phyloP scores from a whole-genome alignment of 2,888 invertebrate species.

The Torymus texanus region DNA sequence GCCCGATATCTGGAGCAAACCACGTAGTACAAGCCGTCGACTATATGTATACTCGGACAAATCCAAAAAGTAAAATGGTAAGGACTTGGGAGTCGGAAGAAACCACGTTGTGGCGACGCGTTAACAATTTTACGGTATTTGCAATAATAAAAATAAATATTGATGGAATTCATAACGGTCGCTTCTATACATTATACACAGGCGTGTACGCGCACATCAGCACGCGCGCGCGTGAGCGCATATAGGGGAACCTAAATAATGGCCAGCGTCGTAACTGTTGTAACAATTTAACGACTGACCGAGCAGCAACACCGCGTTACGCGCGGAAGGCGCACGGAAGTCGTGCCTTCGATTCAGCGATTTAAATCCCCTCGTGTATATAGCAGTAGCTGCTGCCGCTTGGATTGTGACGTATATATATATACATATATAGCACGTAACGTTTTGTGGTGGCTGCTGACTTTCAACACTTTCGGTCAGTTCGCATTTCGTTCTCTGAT shows the following conservation, averaged over 20 bases:
- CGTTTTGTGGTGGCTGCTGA: constrained; percentile 1
- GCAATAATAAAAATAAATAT: constrained; percentile 30
- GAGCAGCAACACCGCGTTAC: constrained; percentile 39
- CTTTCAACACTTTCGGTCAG: constrained; percentile 7
- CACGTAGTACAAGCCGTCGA: no score
- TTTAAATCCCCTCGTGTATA: constrained; percentile 48
- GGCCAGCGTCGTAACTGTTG: constrained; percentile 46
- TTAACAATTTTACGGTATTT: constrained; percentile 20
- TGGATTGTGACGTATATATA: constrained; percentile 8
- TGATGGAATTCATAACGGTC: constrained; percentile 24
- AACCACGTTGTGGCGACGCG: no score
- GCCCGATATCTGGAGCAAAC: no score
- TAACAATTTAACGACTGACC: constrained; percentile 54
- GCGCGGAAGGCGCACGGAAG: constrained; percentile 39
- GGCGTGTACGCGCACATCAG: no score
- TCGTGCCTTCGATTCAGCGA: constrained; percentile 51
- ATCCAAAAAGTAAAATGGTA: no score
- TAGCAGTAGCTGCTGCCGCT: no score
- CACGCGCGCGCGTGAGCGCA: not conserved
- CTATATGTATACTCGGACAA: no score
- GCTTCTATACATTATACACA: not conserved
- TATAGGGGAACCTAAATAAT: constrained; percentile 40
- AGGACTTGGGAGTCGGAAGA: no score
- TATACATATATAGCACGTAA: not conserved
- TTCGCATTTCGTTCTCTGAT: not conserved